These are phyloP conservation scores for Bufo bufo DNA, from an alignment of 2,113 vertebrate species.

Conservation along the genomic window DNA sequence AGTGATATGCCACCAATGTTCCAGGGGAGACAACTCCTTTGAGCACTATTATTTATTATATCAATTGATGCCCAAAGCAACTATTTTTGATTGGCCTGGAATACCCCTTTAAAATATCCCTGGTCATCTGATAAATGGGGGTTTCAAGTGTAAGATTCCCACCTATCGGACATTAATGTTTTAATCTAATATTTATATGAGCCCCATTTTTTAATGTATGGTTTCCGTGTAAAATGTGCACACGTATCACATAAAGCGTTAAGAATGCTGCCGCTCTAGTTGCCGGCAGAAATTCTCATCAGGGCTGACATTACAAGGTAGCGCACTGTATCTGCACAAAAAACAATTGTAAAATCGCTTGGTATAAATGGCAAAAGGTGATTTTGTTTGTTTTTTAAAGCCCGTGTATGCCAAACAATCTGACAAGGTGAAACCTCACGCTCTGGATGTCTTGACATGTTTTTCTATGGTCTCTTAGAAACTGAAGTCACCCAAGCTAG, in stretches of 20 bases:
- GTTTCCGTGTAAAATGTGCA: not conserved
- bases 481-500: slow-evolving; percentile 65
- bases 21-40: no score
- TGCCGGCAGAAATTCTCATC: slow-evolving; percentile 60
- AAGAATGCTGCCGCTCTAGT: slow-evolving; percentile 46
- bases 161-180: not conserved
- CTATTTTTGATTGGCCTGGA: no score
- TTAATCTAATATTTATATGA: not conserved
- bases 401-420: slow-evolving; percentile 63
- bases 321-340: slow-evolving; percentile 59
- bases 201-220: not conserved
- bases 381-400: slow-evolving; percentile 65
- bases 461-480: slow-evolving; percentile 67
- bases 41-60: no score
- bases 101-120: not conserved
- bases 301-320: slow-evolving; percentile 64
- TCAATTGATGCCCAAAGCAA: no score
- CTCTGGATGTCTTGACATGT: slow-evolving; percentile 65
- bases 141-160: not conserved
- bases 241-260: not conserved
- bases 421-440: slow-evolving; percentile 72
- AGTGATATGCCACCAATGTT: no score
- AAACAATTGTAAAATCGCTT: slow-evolving; percentile 65
- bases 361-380: slow-evolving; percentile 69
- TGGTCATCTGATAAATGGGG: not conserved